These are phyloP conservation scores for Cryptoblepharus egeriae DNA, from an alignment of 2,797 vertebrate species.

Conservation along the genomic window DNA sequence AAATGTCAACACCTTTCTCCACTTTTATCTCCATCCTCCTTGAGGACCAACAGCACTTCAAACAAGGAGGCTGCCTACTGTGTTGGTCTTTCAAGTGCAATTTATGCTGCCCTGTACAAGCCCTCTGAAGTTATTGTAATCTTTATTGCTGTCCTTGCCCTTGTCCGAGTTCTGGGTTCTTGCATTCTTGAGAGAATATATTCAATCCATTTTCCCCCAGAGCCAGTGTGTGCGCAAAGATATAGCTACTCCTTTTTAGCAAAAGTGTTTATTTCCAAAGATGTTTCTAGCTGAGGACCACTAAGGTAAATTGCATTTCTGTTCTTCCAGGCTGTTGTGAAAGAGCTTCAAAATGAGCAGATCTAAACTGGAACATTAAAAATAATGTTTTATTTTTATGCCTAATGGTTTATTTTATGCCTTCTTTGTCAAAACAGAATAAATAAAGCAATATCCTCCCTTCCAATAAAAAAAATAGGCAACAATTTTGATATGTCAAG, in stretches of 20 bases:
- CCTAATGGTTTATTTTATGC: too few species aligned
- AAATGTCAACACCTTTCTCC: slow-evolving; percentile 11
- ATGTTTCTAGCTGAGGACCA: background rate
- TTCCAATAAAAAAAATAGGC: slow-evolving; percentile 13
- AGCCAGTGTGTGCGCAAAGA: too few species aligned
- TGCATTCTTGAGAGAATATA: background rate
- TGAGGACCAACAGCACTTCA: slow-evolving; percentile 1
- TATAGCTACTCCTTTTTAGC: too few species aligned
- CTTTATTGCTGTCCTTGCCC: background rate
- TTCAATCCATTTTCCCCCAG: background rate
- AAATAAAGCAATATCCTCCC: too few species aligned
- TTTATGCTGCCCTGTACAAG: background rate
- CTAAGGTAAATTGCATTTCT: background rate
- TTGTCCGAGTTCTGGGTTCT: slow-evolving; percentile 3
- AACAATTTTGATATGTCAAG: slow-evolving; percentile 9
- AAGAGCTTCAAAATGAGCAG: background rate
- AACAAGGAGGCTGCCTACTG: slow-evolving; percentile 6
- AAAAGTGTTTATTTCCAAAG: background rate
- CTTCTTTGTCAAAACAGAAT: too few species aligned
- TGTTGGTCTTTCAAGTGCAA: slow-evolving; percentile 19
- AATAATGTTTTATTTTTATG: too few species aligned
- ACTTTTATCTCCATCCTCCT: slow-evolving; percentile 1
- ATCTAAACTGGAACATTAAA: too few species aligned
- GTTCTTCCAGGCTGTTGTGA: background rate
- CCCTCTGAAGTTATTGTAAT: slow-evolving; percentile 16